Base-by-base conservation (phyloP, 1,140 invertebrate species). In the Drosophila pachea region DNA sequence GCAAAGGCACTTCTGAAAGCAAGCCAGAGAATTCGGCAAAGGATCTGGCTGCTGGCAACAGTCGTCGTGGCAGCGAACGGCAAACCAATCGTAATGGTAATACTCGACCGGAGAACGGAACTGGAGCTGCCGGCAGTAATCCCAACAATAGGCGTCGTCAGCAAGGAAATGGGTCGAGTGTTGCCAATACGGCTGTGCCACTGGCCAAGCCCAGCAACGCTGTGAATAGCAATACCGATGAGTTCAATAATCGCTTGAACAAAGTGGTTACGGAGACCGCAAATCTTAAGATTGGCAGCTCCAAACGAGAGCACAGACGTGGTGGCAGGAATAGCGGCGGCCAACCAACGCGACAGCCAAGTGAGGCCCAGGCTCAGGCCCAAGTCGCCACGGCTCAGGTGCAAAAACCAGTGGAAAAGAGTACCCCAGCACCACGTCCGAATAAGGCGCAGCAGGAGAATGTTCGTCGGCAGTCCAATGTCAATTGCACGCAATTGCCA, bases 401-500 rank as follows among this genome's bases (percentile, higher is more conserved):
- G 8, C 42, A 56, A 12, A 83, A 76, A 52, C 40, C 69, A 14
- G 32, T 16, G 1, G 69, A 82, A 8, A 81, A 77, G 48, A 56
- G 70, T 22, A 38, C 48, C 2, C 5, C 32, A 7, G 38, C 55
- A 29, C 66, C 75, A 63, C 64, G 68, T 12, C 53, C 68, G n/a
- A 62, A 70, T 8, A 56, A 70, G 1, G 31, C 48, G 29, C 64
- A 68, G 40, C 49, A 73, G 16, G 73, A 75, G 9, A 53, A 59
- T 36, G 35, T 49, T 8, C 45, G 65, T 2, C 58, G 69, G 40
- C 43, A 73, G 50, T 73, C 68, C n/a, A 73, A 68, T 52, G 40
- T 55, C 22, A 86, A 66, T 50, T 68, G 72, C 45, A 77, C 73
- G n/a, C 90, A 91, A 72, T 66, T 81, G 38, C 68, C 77, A 7